phyloP scores from a whole-genome alignment of 2,113 vertebrate genomes.

The Rousettus leschenaultii region DNA sequence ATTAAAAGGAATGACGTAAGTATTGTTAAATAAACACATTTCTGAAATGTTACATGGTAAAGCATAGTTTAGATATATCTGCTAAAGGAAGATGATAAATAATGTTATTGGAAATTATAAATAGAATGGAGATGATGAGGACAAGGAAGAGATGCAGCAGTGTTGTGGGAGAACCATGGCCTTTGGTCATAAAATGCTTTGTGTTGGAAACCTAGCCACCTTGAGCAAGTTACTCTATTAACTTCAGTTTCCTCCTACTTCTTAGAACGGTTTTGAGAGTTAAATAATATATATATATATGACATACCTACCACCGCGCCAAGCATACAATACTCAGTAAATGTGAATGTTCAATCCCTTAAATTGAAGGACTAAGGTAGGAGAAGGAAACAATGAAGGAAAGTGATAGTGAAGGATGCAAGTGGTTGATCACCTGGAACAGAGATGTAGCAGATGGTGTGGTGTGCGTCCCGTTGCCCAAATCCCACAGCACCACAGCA shows the following conservation, averaged over 20 bases:
- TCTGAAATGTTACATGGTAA: background rate
- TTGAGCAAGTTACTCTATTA: background rate
- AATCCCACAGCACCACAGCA: background rate
- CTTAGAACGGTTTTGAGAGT: background rate
- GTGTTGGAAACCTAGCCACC: background rate
- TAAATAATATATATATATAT: background rate
- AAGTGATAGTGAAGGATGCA: background rate
- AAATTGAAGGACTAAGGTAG: background rate
- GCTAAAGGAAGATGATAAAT: background rate
- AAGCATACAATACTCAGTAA: background rate
- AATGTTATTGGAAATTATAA: background rate
- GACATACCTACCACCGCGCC: background rate
- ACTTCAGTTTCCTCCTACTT: background rate
- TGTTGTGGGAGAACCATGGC: accelerated
- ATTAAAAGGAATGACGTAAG: background rate
- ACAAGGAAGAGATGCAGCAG: accelerated
- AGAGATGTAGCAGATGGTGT: background rate
- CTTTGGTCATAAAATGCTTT: background rate
- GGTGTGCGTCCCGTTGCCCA: background rate
- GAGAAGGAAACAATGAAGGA: background rate
- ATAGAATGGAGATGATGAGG: background rate
- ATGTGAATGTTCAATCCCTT: background rate
- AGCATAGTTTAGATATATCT: background rate
- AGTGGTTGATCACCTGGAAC: background rate
- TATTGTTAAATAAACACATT: slow-evolving; percentile 39